Evolutionary conservation across 1,140 invertebrate species (phyloP), one percentile per base, ranked within the genome.

Genomic region (Trypoxylus dichotomus): DNA sequence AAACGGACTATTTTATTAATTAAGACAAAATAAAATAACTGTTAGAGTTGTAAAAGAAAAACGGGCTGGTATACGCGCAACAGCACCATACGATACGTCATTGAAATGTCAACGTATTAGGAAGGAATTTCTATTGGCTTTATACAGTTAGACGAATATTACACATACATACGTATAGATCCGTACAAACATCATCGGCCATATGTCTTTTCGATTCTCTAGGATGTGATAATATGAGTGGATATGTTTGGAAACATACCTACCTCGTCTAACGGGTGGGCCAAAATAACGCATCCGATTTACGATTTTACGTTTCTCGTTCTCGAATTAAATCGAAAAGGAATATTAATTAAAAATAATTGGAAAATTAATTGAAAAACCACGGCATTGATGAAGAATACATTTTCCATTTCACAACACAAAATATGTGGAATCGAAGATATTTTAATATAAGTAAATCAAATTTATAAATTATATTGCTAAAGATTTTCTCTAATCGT

Each of bases 101-200:
- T 68, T 29, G 24, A 68, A 68, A 68, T 68, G 60, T 68, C 60
- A 68, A 68, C 60, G 60, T 68, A 68, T 68, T 68, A 68, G 24
- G 13, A 27, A 68, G 60, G 60, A 68, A 68, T 68, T 68, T 68
- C 60, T 68, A 68, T 68, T 29, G 60, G 24, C 60, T 68, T 68
- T 68, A 24, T 68, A 68, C 60, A 68, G 60, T 68, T 68, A 68
- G 60, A 68, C 24, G 60, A 13, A 29, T 29, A 27, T 25, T 29
- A 29, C 24, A 68, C 27, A 27, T 68, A 29, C 60, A 13, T 68
- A 25, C 60, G 21, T n/a, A 60, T 58, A 21, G 13, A 47, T 54
- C 15, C 19, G 19, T 54, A 54, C 47, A 54, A 54, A n/a, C 47
- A 54, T 54, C 47, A 19, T 19, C 47, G 19, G 47, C 47, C 32